Evolutionary conservation across 92 coral and sea anemone species (phyloP).

Genomic region (Umimayanthus kanabou): DNA sequence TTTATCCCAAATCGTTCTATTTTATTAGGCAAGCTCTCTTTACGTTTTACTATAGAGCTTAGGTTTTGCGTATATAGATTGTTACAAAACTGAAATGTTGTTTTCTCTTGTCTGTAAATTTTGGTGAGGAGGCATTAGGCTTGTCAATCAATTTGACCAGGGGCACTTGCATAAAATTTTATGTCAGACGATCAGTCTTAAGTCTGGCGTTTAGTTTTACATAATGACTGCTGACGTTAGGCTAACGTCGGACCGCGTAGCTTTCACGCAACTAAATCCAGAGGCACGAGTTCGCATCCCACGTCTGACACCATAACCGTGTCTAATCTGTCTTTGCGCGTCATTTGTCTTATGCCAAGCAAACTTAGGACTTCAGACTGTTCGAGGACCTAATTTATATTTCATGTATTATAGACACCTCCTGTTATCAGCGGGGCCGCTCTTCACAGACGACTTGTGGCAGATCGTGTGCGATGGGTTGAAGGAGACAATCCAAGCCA

Average conservation of each 20-base stretch:
- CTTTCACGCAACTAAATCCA: no score
- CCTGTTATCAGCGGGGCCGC: conserved; percentile 90
- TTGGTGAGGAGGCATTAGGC: no score
- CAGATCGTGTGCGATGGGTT: conserved; percentile 94
- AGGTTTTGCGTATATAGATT: background rate
- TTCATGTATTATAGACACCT: conserved; percentile 67
- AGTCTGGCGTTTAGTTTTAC: no score
- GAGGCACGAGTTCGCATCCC: background rate
- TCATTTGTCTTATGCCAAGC: background rate
- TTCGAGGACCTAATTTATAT: background rate
- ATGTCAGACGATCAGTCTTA: no score
- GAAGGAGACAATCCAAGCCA: conserved; percentile 90
- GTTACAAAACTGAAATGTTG: background rate
- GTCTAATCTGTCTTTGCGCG: background rate
- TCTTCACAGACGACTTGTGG: conserved; percentile 98
- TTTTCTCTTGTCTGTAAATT: background rate
- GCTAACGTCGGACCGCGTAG: no score
- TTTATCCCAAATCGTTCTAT: no score
- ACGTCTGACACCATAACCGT: background rate
- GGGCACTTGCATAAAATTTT: no score
- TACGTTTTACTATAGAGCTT: background rate
- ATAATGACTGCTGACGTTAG: no score
- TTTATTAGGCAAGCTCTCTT: no score
- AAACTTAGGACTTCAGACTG: background rate
- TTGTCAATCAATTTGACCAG: no score